Evolutionary conservation across 2,888 invertebrate genomes (phyloP).

Genomic region (Stegana nigrithorax): DNA sequence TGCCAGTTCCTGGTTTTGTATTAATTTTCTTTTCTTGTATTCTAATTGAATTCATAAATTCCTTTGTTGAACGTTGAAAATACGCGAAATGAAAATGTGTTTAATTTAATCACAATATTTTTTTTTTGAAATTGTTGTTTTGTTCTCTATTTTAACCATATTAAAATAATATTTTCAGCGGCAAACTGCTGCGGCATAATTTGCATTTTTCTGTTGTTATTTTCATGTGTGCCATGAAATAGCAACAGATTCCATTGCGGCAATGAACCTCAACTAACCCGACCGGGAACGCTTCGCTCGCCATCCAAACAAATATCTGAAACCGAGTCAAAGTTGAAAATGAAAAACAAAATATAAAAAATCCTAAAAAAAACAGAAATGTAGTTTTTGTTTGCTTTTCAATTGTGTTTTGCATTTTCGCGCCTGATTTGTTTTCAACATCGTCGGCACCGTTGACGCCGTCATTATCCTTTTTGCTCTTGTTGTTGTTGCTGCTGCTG

Average conservation of each 20-base stretch:
- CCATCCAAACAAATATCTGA: too few relatives aligned
- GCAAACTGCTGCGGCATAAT: neutral
- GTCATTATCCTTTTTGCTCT: slow-evolving; percentile 16
- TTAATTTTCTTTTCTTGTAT: slow-evolving; percentile 23
- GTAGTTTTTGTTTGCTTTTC: slow-evolving; percentile 46
- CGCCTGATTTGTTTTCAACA: slow-evolving; percentile 29
- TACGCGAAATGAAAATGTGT: neutral
- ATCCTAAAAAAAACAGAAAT: too few relatives aligned
- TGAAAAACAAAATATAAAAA: neutral
- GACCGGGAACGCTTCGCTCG: too few relatives aligned
- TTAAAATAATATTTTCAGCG: slow-evolving; percentile 45
- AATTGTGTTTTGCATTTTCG: slow-evolving; percentile 39
- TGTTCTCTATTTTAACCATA: slow-evolving; percentile 45
- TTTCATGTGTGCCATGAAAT: too few relatives aligned
- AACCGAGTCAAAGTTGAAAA: neutral
- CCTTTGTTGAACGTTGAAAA: slow-evolving; percentile 31
- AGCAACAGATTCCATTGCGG: too few relatives aligned
- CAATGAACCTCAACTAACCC: slow-evolving; percentile 2
- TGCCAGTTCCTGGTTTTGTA: too few relatives aligned
- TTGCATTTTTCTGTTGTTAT: neutral
- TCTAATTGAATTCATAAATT: slow-evolving; percentile 59
- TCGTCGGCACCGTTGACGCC: slow-evolving; percentile 4
- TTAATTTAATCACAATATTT: neutral
- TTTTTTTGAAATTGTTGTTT: neutral
- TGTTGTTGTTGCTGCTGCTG: neutral